Conservation (phyloP, 92 coral and sea anemone species). For the Heliopora coerulea region DNA sequence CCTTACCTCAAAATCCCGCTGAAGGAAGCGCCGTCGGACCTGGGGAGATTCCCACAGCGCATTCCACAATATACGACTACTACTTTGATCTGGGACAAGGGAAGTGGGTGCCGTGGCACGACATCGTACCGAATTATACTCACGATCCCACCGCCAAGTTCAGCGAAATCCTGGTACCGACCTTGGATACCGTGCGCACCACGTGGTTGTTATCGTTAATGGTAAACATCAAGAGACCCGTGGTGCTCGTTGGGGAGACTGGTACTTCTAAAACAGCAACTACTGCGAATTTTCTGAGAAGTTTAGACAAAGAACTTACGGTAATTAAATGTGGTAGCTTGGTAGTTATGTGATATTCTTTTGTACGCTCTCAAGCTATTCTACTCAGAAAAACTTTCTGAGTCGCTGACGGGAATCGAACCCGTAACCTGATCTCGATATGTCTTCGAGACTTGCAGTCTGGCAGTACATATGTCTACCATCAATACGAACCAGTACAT, state of each 20-base stretch:
- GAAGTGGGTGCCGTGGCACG: constrained; percentile 95
- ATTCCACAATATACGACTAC: constrained; percentile 85
- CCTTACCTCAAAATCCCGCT: constrained; percentile 91
- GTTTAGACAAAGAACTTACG: constrained; percentile 85
- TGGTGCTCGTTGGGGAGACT: constrained; percentile 95
- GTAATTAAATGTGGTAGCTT: no score
- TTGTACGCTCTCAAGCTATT: no score
- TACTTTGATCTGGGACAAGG: constrained; percentile 81
- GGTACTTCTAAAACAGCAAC: constrained; percentile 98
- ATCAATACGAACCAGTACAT: no score
- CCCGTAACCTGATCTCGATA: no score
- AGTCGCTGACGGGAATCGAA: no score
- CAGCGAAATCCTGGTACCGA: constrained; percentile 98
- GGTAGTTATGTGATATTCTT: no score
- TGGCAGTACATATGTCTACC: no score
- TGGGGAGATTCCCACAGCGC: constrained; percentile 94
- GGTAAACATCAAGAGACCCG: constrained; percentile 91
- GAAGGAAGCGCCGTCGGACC: constrained; percentile 93
- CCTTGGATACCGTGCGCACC: constrained; percentile 98
- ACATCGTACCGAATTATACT: constrained; percentile 84
- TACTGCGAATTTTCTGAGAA: constrained; percentile 82
- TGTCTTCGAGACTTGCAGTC: no score
- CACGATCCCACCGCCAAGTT: constrained; percentile 92
- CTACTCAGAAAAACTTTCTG: no score
- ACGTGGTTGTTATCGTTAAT: constrained; percentile 94